phyloP scores from a whole-genome alignment of 1,140 invertebrate genomes.

The Drosophila arawakana region DNA sequence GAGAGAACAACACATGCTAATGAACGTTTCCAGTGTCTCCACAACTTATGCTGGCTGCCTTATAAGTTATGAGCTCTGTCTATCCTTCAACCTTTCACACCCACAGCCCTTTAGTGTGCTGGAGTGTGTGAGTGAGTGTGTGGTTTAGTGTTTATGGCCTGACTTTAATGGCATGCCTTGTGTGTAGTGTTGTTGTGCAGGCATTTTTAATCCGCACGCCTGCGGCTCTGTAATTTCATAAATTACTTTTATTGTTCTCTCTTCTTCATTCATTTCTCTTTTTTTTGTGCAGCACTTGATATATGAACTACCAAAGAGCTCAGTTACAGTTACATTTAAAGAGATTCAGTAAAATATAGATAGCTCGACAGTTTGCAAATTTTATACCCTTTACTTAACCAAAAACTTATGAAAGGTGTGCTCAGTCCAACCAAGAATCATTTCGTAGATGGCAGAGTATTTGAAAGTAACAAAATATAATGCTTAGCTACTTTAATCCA shows the following conservation, averaged over 20 bases:
- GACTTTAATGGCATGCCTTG: slow-evolving; percentile 63
- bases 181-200: slow-evolving; percentile 37
- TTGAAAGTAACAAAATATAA: too few species aligned
- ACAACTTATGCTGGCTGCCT: slow-evolving; percentile 54
- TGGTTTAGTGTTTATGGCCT: slow-evolving; percentile 61
- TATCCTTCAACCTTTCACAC: neutral
- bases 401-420: neutral
- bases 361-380: neutral
- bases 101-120: too few species aligned
- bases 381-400: neutral
- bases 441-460: neutral
- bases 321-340: slow-evolving; percentile 33
- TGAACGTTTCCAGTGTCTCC: slow-evolving; percentile 58
- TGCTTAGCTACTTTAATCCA: neutral
- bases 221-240: slow-evolving; percentile 80
- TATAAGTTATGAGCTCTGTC: slow-evolving; percentile 70
- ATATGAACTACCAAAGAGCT: slow-evolving; percentile 72
- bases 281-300: slow-evolving; percentile 55
- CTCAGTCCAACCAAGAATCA: neutral
- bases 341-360: slow-evolving; percentile 4
- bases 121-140: neutral
- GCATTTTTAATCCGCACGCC: slow-evolving; percentile 78
- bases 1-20: slow-evolving; percentile 68
- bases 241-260: slow-evolving; percentile 83
- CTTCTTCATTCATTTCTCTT: slow-evolving; percentile 44